Evolutionary conservation across 2,888 invertebrate genomes (phyloP).

Genomic region (Latheticus oryzae): DNA sequence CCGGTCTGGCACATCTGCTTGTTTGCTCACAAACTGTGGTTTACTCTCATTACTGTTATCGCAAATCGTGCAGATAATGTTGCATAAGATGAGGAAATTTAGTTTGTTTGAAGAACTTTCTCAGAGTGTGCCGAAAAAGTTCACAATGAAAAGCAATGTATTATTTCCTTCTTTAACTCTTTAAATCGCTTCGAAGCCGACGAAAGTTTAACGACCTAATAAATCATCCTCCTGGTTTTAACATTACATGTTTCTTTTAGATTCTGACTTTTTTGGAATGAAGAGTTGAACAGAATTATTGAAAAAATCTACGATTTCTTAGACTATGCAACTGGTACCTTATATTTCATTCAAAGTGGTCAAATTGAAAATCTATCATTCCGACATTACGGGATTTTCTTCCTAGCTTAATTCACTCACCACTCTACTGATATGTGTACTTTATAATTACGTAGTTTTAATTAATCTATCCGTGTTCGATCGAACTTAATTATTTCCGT

Average conservation of each 20-base stretch:
- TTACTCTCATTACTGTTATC: constrained; percentile 33
- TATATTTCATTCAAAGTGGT: neutral
- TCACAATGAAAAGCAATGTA: constrained; percentile 19
- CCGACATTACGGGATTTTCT: too few relatives aligned
- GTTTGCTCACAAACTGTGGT: constrained; percentile 30
- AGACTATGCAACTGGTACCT: constrained; percentile 1
- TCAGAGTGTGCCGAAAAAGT: constrained; percentile 9
- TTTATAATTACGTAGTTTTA: constrained; percentile 11
- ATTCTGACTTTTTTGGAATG: constrained; percentile 24
- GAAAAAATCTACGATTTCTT: constrained; percentile 14
- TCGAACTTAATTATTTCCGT: constrained; percentile 10
- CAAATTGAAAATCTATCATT: too few relatives aligned
- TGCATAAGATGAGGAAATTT: constrained; percentile 26
- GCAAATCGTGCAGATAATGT: constrained; percentile 25
- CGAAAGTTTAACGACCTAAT: constrained; percentile 34
- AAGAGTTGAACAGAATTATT: constrained; percentile 21
- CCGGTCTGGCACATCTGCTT: constrained; percentile 26
- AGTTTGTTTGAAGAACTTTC: constrained; percentile 23
- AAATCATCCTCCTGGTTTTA: constrained; percentile 29
- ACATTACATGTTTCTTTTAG: constrained; percentile 32
- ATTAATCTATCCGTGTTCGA: constrained; percentile 6
- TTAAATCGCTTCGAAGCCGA: constrained; percentile 20
- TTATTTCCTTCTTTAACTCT: constrained; percentile 31
- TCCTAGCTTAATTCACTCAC: neutral
- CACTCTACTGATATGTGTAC: constrained; percentile 5